Conservation (phyloP, 2,113 vertebrate genomes). For the Hyperoodon ampullatus region DNA sequence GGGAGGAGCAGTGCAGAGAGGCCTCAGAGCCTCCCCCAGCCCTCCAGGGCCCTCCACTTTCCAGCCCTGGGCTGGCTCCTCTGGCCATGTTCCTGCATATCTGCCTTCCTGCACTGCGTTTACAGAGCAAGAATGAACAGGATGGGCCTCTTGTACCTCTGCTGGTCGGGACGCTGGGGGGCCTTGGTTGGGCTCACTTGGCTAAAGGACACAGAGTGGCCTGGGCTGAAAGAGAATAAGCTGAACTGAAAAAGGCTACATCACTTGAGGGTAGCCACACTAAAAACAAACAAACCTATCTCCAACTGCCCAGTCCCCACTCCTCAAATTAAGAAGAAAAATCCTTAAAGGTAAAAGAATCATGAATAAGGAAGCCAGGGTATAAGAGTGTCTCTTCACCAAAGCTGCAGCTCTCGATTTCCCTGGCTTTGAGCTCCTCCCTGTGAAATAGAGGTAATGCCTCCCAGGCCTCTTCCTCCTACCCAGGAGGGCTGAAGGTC, state of each 20-base stretch:
- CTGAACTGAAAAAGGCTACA: neutral
- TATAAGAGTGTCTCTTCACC: neutral
- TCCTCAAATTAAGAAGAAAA: neutral
- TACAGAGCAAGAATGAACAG: neutral
- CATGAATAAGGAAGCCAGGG: neutral
- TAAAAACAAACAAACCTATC: neutral
- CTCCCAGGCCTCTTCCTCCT: neutral
- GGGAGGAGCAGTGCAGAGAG: neutral
- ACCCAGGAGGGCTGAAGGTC: neutral
- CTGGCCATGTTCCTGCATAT: neutral
- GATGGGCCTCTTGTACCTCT: neutral
- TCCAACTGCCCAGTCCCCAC: neutral
- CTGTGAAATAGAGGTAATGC: neutral
- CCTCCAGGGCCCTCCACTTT: neutral
- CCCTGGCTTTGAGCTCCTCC: neutral
- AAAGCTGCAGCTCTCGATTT: neutral
- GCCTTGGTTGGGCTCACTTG: neutral
- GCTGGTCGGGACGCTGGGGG: neutral
- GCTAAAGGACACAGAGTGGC: conserved; percentile 28
- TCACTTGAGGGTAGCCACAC: neutral
- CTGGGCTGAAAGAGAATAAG: conserved; percentile 33
- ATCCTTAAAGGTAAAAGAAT: neutral
- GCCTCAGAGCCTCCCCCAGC: neutral
- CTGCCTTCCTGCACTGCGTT: neutral
- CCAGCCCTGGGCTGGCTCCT: neutral